Evolutionary conservation across 2,113 vertebrate genomes (phyloP).

Genomic region (Ahaetulla prasina): DNA sequence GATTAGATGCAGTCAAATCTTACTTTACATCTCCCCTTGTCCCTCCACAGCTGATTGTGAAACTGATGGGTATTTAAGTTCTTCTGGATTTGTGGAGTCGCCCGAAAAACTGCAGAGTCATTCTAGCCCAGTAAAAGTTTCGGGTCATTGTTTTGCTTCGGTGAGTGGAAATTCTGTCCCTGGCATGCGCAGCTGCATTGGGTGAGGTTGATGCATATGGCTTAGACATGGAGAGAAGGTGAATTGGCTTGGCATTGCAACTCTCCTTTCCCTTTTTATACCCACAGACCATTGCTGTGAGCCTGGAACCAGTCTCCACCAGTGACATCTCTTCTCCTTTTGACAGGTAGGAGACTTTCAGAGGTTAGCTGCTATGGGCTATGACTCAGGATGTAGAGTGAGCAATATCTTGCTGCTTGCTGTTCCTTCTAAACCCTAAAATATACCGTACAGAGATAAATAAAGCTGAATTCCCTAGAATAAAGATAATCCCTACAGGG

Average conservation of each 20-base stretch:
- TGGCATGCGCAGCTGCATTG: neutral
- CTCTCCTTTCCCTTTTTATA: rapidly evolving
- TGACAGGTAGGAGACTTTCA: slow-evolving; percentile 76
- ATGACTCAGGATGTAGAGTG: neutral
- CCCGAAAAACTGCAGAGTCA: slow-evolving; percentile 54
- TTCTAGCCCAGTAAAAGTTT: slow-evolving; percentile 56
- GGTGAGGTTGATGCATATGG: neutral
- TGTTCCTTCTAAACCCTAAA: neutral
- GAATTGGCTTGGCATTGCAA: no score
- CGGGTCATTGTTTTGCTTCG: slow-evolving; percentile 76
- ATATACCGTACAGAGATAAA: neutral
- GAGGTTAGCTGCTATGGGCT: neutral
- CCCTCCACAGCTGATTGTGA: slow-evolving; percentile 84
- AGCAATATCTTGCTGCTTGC: neutral
- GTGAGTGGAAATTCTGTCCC: slow-evolving; percentile 62
- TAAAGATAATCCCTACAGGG: neutral
- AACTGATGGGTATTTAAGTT: slow-evolving; percentile 89
- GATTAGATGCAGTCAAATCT: neutral
- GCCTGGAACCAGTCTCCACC: slow-evolving; percentile 54
- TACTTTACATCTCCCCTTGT: no score
- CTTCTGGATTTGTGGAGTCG: slow-evolving; percentile 82
- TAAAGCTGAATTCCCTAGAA: neutral
- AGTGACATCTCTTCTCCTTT: slow-evolving; percentile 79
- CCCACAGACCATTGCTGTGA: slow-evolving; percentile 77
- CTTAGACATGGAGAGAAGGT: neutral